A percentile compares a stretch with the other conserved stretches of the same genome.
These are phyloP conservation scores for Kradibia gibbosae DNA, from an alignment of 1,140 invertebrate species.

Conservation along the genomic window DNA sequence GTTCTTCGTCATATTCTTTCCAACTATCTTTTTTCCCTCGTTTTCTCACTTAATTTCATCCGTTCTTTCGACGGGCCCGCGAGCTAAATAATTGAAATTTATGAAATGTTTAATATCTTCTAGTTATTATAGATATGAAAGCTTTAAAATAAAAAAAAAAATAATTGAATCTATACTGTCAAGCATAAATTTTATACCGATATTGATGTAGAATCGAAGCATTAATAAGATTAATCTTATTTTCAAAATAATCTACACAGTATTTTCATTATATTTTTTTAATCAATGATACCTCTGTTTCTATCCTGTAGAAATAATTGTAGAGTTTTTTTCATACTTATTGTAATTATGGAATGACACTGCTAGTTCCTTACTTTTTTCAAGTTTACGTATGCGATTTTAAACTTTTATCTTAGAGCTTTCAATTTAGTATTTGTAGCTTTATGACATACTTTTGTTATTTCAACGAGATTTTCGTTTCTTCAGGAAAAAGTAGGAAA, in stretches of 20 bases:
- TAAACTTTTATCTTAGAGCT: neutral
- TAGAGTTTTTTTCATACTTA: neutral
- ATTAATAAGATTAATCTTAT: neutral
- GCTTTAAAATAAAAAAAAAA: neutral
- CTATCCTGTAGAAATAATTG: too few species aligned
- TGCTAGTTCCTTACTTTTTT: neutral
- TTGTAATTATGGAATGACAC: conserved; percentile 2
- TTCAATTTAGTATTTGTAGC: neutral
- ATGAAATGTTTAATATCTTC: conserved; percentile 11
- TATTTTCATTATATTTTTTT: too few species aligned
- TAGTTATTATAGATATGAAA: neutral
- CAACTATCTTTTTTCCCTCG: neutral
- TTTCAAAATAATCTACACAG: too few species aligned
- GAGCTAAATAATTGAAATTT: conserved; percentile 14
- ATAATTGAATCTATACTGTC: neutral
- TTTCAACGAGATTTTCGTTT: neutral
- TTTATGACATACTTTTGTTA: neutral
- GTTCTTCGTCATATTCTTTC: neutral
- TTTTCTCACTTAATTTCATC: neutral
- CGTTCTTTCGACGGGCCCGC: neutral
- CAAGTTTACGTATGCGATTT: neutral
- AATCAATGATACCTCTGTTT: too few species aligned
- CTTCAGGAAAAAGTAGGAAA: neutral
- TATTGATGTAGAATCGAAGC: neutral
- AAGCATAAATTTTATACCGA: neutral